Conservation (phyloP, 2,888 invertebrate species). For the Andrena minutula region DNA sequence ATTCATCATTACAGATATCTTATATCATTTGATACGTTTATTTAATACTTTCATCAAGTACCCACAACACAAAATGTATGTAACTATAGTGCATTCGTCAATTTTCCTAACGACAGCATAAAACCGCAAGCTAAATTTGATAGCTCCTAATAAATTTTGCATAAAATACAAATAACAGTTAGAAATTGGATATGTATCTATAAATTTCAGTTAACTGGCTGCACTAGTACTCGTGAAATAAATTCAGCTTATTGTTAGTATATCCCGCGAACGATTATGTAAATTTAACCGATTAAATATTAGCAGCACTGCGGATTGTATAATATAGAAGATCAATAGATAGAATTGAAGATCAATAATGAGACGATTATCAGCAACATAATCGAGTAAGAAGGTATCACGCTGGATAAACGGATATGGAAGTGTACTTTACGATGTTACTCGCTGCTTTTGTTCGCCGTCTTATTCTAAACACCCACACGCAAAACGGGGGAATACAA, state of each 20-base stretch:
- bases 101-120: no score
- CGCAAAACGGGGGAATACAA: slow-evolving; percentile 20
- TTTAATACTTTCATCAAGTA: no score
- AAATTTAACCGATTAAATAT: not conserved
- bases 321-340: not conserved
- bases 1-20: no score
- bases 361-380: slow-evolving; percentile 23
- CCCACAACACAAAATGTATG: no score
- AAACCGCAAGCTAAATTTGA: no score
- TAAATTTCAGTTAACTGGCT: no score
- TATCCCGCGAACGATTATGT: not conserved
- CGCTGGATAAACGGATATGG: slow-evolving; percentile 29
- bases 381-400: slow-evolving; percentile 20
- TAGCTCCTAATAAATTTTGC: no score
- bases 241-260: not conserved
- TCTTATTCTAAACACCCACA: slow-evolving; percentile 53
- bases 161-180: no score
- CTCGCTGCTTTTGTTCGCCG: slow-evolving; percentile 37
- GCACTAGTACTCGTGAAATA: not conserved
- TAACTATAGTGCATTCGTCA: no score
- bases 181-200: no score
- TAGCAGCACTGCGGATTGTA: no score
- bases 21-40: no score
- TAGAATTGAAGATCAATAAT: slow-evolving; percentile 1
- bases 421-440: slow-evolving; percentile 40